Evolutionary conservation across 2,888 invertebrate species (phyloP), one percentile per base, ranked within the genome.

Genomic region (Alentia gelatinosa): DNA sequence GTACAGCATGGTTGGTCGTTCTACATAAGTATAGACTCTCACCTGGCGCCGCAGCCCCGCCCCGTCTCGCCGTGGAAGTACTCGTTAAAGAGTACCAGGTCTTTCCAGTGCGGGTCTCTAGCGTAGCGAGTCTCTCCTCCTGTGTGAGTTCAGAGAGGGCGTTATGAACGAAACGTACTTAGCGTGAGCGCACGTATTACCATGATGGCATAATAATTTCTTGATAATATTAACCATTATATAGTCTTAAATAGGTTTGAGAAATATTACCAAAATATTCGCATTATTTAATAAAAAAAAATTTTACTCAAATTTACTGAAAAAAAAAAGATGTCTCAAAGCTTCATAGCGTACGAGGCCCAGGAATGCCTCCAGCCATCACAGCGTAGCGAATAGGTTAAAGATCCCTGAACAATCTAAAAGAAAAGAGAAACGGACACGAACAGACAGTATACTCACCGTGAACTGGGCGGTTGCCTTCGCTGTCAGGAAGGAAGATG

Each of bases 11-110:
- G n/a, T n/a, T n/a, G 47, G 12, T 12, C 9, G 12, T 35, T 75
- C 5, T 19, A 47, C 47, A 47, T 19, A 47, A 9, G 19, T 12
- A 47, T 19, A 47, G 15, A 68, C 9, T 74, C 92, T 90, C 92
- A 96, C 96, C 95, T 96, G 12, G 96, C 96, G n/a, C 96, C 96
- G 93, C 95, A 95, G 0, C 96, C 96, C 89, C 94, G 91, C 0
- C 96, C 96, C 23, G 94, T 95, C 90, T 96, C 96, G 1, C 95
- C 95, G 93, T 96, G 93, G 92, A 96, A 96, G 92, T 95, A 96
- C 92, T 96, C 96, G 92, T 96, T 95, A 93, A 96, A 96, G 90
- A 96, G 93, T 40, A 95, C 92, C 91, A 96, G 92, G 91, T 95
- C 94, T 90, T 94, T 94, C 94, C 95, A 96, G 63, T 95, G 83